Base-by-base conservation (phyloP, 64 coral and sea anemone genomes). In the Porites lutea region DNA sequence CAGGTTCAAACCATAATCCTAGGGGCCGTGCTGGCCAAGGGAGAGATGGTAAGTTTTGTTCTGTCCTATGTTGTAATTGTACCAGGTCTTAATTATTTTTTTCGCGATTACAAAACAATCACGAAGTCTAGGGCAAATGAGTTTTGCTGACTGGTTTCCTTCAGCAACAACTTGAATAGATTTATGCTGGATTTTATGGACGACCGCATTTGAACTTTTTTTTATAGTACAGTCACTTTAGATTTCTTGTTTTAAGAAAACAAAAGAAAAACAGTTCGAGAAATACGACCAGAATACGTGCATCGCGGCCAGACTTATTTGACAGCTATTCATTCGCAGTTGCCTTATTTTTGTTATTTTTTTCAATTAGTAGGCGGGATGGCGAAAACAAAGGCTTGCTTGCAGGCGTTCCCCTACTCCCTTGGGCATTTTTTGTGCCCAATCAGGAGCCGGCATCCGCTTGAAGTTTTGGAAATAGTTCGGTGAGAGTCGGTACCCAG, bases 61-160 rank as follows among this genome's bases (percentile, higher is more conserved):
- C 65, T 68, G 65, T 68, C 65, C 65, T 68, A 68, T 68, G 7
- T 68, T 68, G 65, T 68, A 68, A 68, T 68, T 68, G 65, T 68
- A 18, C 65, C 16, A 68, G 59, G 59, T 62, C 59, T 62, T 62
- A 62, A 62, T 62, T 62, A 37, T 37, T 37, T 37, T 62, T 62
- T 62, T 62, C 59, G 59, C 59, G 59, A 15, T 62, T 62, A 62
- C 59, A 62, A 62, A 62, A 62, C 59, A 62, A 62, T 0, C 59
- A 15, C 59, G 59, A 37, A 37, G 27, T 37, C 1, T 37, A 37
- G 27, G 22, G 18, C 65, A 68, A 20, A 68, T 68, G 65, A 37
- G 27, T 37, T 37, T 37, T 37, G 27, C 27, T 37, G 27, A 37
- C 27, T 37, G 27, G 27, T 37, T 37, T 37, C 27, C 27, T 37